Base-by-base conservation (phyloP, 2,113 vertebrate species). In the Syrmaticus mikado region DNA sequence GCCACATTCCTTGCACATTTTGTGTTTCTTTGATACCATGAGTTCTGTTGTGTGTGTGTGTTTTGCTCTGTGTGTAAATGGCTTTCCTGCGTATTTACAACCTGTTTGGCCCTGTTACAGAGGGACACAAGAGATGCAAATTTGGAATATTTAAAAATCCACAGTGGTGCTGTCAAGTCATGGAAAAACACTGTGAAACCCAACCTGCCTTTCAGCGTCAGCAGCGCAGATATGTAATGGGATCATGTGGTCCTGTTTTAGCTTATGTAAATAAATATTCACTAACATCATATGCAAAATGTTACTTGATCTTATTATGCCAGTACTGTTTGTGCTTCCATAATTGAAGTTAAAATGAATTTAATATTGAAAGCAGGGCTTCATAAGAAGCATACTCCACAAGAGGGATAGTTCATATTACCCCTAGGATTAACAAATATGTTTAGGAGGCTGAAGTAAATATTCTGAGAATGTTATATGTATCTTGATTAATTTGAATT, bases 281-380 rank as follows among this genome's bases (percentile, higher is more conserved):
- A 43, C 75, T 87, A 70, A 45, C 50, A 76, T 87, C 8, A 48
- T 80, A 72, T 87, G 66, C 89, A 75, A 73, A 82, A 82, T 74
- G 48, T 88, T 85, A 60, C 82, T 87, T 91, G 82, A 82, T 91
- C 40, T 84, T 93, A 8, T 87, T 89, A 87, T 80, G 78, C 67
- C 57, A 68, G 36, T 89, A 50, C n/a, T 89, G 40, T 77, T 85
- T 92, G 64, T 87, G 45, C 52, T 93, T 85, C 75, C 34, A 25
- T 87, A 91, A 89, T 24, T 77, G 64, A 85, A 66, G 72, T 87
- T 58, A 40, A 89, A 82, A 70, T 53, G 2, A 94, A 80, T 85
- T 85, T 91, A 87, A 45, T 87, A 66, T 85, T 82, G 89, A 75
- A 91, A 91, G 60, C 50, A 79, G 64, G 91, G 45, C 43, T 67